Evolutionary conservation across 2,113 vertebrate species (phyloP).

Genomic region (Pantherophis guttatus): DNA sequence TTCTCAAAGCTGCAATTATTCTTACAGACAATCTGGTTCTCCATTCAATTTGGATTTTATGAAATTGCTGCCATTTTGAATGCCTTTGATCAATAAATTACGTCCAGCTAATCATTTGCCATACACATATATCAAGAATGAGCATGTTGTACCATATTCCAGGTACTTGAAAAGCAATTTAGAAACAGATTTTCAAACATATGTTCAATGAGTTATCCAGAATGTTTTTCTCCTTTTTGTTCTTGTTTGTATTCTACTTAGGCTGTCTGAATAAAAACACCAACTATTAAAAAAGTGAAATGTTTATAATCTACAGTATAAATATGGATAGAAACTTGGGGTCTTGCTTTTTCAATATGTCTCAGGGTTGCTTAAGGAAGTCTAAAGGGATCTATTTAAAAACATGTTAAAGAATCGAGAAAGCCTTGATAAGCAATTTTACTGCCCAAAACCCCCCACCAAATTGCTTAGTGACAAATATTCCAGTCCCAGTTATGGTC

Average conservation of each 20-base stretch:
- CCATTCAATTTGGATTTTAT: background rate
- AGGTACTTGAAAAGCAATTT: background rate
- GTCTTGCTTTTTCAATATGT: background rate
- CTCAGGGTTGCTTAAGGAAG: background rate
- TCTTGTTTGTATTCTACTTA: background rate
- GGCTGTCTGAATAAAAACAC: background rate
- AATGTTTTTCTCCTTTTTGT: background rate
- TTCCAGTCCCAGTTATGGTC: background rate
- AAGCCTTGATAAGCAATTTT: background rate
- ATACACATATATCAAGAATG: background rate
- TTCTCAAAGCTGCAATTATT: background rate
- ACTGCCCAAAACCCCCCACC: background rate
- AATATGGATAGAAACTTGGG: background rate
- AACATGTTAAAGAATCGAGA: background rate
- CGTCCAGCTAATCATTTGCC: background rate
- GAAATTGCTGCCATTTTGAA: background rate
- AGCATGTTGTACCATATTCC: background rate
- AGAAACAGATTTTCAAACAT: conserved; percentile 6
- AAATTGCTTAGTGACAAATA: background rate
- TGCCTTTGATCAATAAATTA: background rate
- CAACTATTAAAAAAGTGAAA: background rate
- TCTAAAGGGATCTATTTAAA: background rate
- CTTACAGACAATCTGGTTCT: background rate
- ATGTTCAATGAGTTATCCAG: background rate
- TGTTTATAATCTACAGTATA: background rate